These are phyloP conservation scores for Xylophagus ater DNA, from an alignment of 2,888 invertebrate genomes.

Conservation along the genomic window DNA sequence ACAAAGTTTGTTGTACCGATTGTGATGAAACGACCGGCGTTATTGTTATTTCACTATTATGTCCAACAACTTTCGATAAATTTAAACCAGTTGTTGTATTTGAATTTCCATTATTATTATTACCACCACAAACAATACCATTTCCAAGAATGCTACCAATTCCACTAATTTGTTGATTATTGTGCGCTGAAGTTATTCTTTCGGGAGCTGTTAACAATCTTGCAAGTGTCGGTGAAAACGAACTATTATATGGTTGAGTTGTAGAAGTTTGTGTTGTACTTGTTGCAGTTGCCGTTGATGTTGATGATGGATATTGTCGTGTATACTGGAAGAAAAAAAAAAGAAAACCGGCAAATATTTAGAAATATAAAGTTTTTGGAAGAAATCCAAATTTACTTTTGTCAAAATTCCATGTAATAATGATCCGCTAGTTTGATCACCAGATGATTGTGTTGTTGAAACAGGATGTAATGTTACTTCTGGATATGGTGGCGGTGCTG, in stretches of 20 bases:
- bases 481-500: conserved; percentile 46
- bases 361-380: not conserved
- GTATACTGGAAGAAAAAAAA: conserved; percentile 12
- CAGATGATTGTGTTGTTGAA: conserved; percentile 27
- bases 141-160: too few species aligned
- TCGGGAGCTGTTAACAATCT: conserved; percentile 62
- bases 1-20: conserved; percentile 18
- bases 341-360: not conserved
- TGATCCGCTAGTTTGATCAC: conserved; percentile 47
- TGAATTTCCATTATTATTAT: conserved; percentile 1
- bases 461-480: conserved; percentile 72
- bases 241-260: conserved; percentile 20
- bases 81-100: conserved; percentile 19
- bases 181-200: conserved; percentile 23
- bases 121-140: conserved; percentile 10
- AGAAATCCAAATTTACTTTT: conserved; percentile 41
- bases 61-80: conserved; percentile 33
- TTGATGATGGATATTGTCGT: conserved; percentile 6
- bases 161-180: conserved; percentile 7
- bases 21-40: conserved; percentile 41
- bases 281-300: conserved; percentile 16
- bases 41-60: conserved; percentile 50
- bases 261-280: conserved; percentile 18
- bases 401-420: conserved; percentile 67
- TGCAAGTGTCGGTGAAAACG: conserved; percentile 61